phyloP scores from a whole-genome alignment of 2,797 vertebrate species.

The Lerista edwardsae region DNA sequence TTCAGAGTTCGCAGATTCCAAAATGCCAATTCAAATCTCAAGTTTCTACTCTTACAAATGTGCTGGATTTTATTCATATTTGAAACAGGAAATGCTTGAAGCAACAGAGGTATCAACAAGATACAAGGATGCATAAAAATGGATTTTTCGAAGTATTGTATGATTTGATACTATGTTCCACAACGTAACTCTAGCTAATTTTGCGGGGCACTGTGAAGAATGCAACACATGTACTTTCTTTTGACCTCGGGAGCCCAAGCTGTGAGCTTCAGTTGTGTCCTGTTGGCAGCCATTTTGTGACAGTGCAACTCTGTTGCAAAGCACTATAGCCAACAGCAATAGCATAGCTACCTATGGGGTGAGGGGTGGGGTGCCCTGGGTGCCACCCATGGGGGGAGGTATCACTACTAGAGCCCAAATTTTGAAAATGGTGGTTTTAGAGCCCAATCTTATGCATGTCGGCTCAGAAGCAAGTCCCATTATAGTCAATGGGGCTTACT shows the following conservation, averaged over 20 bases:
- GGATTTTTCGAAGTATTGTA: slow-evolving; percentile 42
- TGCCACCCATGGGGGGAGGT: no score
- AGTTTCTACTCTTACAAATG: neutral
- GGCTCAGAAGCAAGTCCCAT: no score
- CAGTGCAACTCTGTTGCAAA: no score
- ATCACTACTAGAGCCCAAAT: no score
- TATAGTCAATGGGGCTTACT: no score
- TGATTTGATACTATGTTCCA: slow-evolving; percentile 45
- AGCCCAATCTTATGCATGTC: no score
- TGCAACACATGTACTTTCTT: slow-evolving; percentile 11
- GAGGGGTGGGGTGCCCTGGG: no score
- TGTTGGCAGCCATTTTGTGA: no score
- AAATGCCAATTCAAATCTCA: neutral
- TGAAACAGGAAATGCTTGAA: slow-evolving; percentile 54
- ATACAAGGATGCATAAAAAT: slow-evolving; percentile 1
- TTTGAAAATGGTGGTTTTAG: no score
- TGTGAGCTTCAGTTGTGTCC: no score
- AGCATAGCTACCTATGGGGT: no score
- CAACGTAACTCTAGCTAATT: slow-evolving; percentile 25
- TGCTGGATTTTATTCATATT: slow-evolving; percentile 27
- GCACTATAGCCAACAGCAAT: no score
- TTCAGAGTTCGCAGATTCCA: neutral
- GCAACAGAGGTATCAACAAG: slow-evolving; percentile 23
- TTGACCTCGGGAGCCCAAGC: neutral
- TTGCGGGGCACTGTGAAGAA: slow-evolving; percentile 24